Evolutionary conservation across 2,113 vertebrate genomes (phyloP).

Genomic region (Microcebus griseorufus): DNA sequence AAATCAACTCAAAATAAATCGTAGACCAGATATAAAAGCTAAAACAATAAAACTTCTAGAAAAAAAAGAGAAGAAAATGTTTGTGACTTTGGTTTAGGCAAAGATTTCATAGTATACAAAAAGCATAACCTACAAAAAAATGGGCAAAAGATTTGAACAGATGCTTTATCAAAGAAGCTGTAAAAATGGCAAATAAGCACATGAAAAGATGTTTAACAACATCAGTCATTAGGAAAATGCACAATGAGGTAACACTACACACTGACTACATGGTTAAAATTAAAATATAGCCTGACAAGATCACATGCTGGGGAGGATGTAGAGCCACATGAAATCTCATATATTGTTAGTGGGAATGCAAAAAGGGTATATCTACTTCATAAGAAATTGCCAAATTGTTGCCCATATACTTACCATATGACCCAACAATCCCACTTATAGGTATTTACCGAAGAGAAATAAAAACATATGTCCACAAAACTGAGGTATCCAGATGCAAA

Average conservation of each 20-base stretch:
- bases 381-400: neutral
- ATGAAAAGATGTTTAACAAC: neutral
- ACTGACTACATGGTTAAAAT: neutral
- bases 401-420: neutral
- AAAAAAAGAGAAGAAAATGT: neutral
- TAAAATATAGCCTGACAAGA: neutral
- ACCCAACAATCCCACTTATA: neutral
- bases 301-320: neutral
- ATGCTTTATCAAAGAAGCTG: neutral
- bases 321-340: neutral
- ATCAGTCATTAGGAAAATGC: neutral
- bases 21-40: neutral
- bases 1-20: neutral
- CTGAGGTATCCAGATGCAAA: neutral
- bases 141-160: neutral
- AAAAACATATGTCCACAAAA: neutral
- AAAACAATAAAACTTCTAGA: neutral
- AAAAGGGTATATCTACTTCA: neutral
- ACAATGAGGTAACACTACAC: neutral
- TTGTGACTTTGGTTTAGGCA: neutral
- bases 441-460: constrained; percentile 19
- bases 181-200: neutral
- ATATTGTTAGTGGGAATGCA: neutral
- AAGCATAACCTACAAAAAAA: neutral
- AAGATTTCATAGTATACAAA: neutral